Base-by-base conservation (phyloP, 35 echinoderm and acorn worm genomes). In the Diadema setosum region DNA sequence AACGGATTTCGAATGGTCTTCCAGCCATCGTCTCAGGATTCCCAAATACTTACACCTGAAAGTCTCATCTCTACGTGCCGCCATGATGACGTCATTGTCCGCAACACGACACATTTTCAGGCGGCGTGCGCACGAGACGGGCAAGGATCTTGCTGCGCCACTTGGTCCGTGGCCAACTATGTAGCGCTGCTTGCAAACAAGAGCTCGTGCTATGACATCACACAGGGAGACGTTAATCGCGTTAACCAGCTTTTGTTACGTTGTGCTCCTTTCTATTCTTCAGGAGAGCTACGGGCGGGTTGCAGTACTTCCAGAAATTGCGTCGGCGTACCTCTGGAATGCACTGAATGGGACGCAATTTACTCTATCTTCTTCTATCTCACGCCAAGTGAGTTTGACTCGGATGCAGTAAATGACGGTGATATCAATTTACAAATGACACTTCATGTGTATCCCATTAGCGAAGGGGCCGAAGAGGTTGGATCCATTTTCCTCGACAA, bases 81-180 rank as follows among this genome's bases (percentile, higher is more conserved):
- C 37, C 73, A 78, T 43, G 73, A 78, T 78, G 73, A 44, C 73
- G 73, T 44, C 73, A 78, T 78, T 9, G 40, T 78, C 44, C 73
- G 73, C 11, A 78, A 78, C 73, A 20, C 73, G n/a, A 24, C 40
- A 16, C 35, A 78, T 41, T 78, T 78, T 24, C 35, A 44, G 37
- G 12, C 39, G 37, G 9, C 73, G 2, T 78, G 73, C 24, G 25
- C 8, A 21, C 39, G 11, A 78, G 37, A 75, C 43, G 24, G 31
- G 15, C 48, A 5, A 5, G 29, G 40, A 4, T 26, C 11, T 0
- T 93, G 90, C 41, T 86, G 83, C 39, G 80, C 65, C n/a, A 93
- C 81, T 21, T 93, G 87, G 91, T 97, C 95, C 65, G 39, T 97
- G 32, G 95, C 82, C 18, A 84, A 90, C 52, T 93, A 86, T 65